These are phyloP conservation scores for Rhyzopertha dominica DNA, from an alignment of 1,140 invertebrate genomes.

Conservation along the genomic window DNA sequence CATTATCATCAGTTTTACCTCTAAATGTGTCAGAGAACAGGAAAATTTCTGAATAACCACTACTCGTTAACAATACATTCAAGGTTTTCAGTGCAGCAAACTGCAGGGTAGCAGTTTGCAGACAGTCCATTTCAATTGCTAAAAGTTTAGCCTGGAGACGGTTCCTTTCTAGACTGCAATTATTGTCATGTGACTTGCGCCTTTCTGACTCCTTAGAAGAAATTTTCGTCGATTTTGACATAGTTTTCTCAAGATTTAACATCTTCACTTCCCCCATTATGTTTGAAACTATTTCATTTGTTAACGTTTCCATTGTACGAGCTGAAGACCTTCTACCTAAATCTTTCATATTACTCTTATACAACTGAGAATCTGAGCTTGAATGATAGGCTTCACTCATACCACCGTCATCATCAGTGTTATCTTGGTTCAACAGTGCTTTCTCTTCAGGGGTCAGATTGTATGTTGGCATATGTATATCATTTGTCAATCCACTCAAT, in stretches of 20 bases:
- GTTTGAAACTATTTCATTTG: constrained; percentile 50
- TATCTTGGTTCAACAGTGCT: constrained; percentile 23
- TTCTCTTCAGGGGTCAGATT: constrained; percentile 37
- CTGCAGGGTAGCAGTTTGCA: constrained; percentile 52
- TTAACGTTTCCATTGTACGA: constrained; percentile 48
- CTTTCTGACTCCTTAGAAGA: too few species aligned
- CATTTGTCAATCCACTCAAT: constrained; percentile 52
- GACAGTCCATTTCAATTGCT: constrained; percentile 43
- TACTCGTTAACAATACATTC: constrained; percentile 48
- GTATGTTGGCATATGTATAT: constrained; percentile 42
- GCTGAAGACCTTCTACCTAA: constrained; percentile 18
- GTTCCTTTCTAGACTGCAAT: constrained; percentile 24
- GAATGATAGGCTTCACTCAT: constrained; percentile 23
- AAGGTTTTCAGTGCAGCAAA: constrained; percentile 56
- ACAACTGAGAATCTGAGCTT: constrained; percentile 37
- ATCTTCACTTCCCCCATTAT: constrained; percentile 51
- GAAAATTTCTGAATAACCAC: constrained; percentile 53
- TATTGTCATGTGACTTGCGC: too few species aligned
- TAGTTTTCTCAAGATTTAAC: constrained; percentile 38
- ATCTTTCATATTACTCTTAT: constrained; percentile 15
- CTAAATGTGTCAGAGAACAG: constrained; percentile 44
- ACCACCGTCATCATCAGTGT: constrained; percentile 20
- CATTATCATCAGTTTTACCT: constrained; percentile 16
- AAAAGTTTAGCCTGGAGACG: constrained; percentile 42
- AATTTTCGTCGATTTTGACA: too few species aligned